Base-by-base conservation (phyloP, 1,140 invertebrate genomes). In the Drosophila navojoa region DNA sequence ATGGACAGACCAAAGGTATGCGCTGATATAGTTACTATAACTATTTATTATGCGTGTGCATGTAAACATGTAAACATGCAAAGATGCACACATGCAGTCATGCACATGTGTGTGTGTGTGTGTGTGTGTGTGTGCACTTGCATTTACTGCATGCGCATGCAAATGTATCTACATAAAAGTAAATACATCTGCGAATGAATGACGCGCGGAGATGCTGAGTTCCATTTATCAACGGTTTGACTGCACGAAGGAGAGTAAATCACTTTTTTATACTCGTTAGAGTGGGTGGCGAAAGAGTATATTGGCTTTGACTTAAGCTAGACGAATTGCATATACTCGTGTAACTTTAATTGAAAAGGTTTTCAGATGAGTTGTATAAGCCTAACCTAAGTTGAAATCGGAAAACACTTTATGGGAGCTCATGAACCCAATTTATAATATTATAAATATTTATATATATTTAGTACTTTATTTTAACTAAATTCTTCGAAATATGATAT, bases 151-250 rank as follows among this genome's bases (percentile, higher is more conserved):
- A 78, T 57, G 66, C 63, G 22, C 47, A 22, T 53, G 50, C 27
- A 35, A 66, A n/a, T 2, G 1, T 10, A 47, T 35, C 15, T 59
- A 11, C 35, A 16, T 55, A 38, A 22, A 29, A 53, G 38, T 59
- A 29, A 62, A 45, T 61, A 52, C n/a, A 44, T 54, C 50, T 40
- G 22, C n/a, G 22, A 27, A 58, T 58, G 40, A 58, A 29, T 16
- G 25, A 59, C 25, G 15, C 42, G 63, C 25, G 38, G 44, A 10
- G 53, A 45, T 59, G 53, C 25, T 9, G 44, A 15, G 16, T 45
- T 45, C 52, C 81, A 85, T 85, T 85, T 85, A 80, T 85, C 77
- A 85, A 81, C 81, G 80, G 74, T 61, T 52, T 64, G 81, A 77
- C 66, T 74, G 66, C 70, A 58, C 82, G 87, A 72, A 86, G 81